These are phyloP conservation scores for Oxytorus armatus DNA, from an alignment of 2,888 invertebrate genomes.

Conservation along the genomic window DNA sequence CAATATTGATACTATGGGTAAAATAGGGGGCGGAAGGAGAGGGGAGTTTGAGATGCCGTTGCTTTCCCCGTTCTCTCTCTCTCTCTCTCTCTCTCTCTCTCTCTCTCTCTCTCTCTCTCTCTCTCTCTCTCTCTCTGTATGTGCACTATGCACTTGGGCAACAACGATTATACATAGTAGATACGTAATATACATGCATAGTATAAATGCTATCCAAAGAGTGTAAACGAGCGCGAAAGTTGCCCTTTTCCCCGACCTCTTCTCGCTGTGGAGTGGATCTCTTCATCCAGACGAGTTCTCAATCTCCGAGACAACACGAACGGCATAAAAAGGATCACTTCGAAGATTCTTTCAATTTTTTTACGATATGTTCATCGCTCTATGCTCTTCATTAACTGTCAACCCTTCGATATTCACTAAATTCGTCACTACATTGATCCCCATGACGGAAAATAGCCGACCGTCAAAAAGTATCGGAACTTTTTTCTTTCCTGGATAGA, in stretches of 20 bases:
- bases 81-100: conserved; percentile 10
- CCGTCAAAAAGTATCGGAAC: background rate
- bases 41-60: conserved; percentile 37
- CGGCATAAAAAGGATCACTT: conserved; percentile 23
- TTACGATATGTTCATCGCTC: conserved; percentile 4
- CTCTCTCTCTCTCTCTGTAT: background rate
- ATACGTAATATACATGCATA: conserved; percentile 22
- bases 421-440: background rate
- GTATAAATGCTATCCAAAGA: conserved; percentile 5
- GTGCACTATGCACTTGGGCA: conserved; percentile 14
- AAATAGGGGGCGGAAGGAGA: conserved; percentile 47
- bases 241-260: conserved; percentile 7
- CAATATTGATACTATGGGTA: conserved; percentile 72
- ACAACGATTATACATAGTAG: conserved; percentile 53
- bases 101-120: conserved; percentile 49
- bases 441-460: background rate
- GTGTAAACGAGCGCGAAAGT: conserved; percentile 31
- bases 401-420: background rate
- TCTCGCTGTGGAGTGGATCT: conserved; percentile 40
- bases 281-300: conserved; percentile 56
- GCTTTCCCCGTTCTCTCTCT: conserved; percentile 53
- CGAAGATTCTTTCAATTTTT: conserved; percentile 6
- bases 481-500: background rate
- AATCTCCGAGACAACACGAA: conserved; percentile 46
- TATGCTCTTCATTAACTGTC: background rate